Evolutionary conservation across 2,888 invertebrate species (phyloP).

Genomic region (Troides helena): DNA sequence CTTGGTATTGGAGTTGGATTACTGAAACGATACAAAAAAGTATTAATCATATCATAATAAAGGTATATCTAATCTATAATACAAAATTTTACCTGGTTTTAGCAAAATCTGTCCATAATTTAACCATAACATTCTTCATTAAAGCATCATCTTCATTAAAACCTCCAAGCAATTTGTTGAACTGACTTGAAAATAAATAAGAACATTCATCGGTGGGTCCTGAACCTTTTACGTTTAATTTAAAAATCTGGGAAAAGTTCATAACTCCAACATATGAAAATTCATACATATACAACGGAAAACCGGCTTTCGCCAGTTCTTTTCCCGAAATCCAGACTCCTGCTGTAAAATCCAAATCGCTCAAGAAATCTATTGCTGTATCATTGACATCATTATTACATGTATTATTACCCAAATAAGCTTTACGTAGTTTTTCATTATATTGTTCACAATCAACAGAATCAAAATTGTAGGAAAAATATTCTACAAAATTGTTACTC

Average conservation of each 20-base stretch:
- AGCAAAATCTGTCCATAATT: conserved; percentile 54
- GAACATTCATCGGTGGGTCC: conserved; percentile 46
- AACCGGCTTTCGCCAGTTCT: conserved; percentile 36
- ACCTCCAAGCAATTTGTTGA: not conserved
- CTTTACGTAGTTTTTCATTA: conserved; percentile 35
- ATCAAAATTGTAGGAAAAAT: conserved; percentile 41
- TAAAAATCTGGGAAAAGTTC: conserved; percentile 41
- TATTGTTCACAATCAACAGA: conserved; percentile 34
- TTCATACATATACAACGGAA: conserved; percentile 47
- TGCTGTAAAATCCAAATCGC: conserved; percentile 49
- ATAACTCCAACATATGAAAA: conserved; percentile 52
- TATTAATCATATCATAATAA: not conserved
- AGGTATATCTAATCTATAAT: not conserved
- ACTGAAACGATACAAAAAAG: conserved; percentile 38
- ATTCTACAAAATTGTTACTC: conserved; percentile 42
- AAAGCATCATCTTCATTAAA: conserved; percentile 34
- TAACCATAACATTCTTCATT: conserved; percentile 39
- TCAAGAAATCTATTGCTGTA: conserved; percentile 48
- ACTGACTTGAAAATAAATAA: conserved; percentile 14
- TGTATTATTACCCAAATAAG: conserved; percentile 34
- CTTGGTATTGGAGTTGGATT: conserved; percentile 37
- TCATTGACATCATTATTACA: conserved; percentile 38
- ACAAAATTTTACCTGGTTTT: conserved; percentile 49
- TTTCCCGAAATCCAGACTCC: conserved; percentile 46
- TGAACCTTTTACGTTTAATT: conserved; percentile 43